These are phyloP conservation scores for Chironomus tepperi DNA, from an alignment of 1,140 invertebrate genomes.

Conservation along the genomic window DNA sequence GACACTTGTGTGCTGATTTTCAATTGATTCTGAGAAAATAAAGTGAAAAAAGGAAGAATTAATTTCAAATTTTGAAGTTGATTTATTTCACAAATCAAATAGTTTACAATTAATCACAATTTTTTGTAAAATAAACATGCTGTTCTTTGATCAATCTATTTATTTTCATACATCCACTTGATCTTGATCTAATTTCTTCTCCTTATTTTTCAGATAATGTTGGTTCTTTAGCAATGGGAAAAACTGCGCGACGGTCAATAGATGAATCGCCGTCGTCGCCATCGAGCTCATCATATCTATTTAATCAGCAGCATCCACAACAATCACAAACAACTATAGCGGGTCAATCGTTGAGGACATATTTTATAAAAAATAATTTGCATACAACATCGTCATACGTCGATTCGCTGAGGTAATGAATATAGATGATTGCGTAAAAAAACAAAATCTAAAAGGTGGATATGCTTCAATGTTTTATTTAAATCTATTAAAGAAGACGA, in stretches of 20 bases:
- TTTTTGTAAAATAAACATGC: neutral
- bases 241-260: conserved; percentile 39
- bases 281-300: conserved; percentile 27
- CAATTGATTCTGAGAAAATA: too few relatives aligned
- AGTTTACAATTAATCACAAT: neutral
- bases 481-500: too few relatives aligned
- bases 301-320: neutral
- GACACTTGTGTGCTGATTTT: neutral
- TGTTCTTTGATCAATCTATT: neutral
- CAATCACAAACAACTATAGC: conserved; percentile 25
- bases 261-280: conserved; percentile 36
- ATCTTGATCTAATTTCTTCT: neutral
- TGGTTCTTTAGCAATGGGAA: conserved; percentile 41
- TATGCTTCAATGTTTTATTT: too few relatives aligned
- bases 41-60: too few relatives aligned
- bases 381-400: too few relatives aligned
- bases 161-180: neutral
- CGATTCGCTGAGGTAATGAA: too few relatives aligned
- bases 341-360: neutral
- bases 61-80: neutral
- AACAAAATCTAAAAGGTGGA: too few relatives aligned
- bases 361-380: too few relatives aligned
- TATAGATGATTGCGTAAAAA: too few relatives aligned
- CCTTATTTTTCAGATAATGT: conserved; percentile 16
- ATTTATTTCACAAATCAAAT: neutral